phyloP scores from a whole-genome alignment of 2,888 invertebrate genomes.

The Clusia tigrina region DNA sequence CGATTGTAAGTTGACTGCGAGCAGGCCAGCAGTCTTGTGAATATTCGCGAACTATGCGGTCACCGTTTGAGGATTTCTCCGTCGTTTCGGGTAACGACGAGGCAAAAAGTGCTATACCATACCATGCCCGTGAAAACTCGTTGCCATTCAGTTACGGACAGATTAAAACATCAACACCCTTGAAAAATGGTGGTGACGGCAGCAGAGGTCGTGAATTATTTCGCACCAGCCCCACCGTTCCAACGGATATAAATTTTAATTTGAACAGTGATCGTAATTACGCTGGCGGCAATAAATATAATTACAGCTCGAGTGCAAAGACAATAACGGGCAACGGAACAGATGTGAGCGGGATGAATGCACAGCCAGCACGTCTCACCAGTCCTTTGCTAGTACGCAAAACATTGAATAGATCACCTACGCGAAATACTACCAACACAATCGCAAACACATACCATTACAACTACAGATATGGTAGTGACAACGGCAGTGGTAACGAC shows the following conservation, averaged over 20 bases:
- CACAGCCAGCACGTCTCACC: slow-evolving; percentile 78
- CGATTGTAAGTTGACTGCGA: slow-evolving; percentile 35
- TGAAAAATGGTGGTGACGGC: slow-evolving; percentile 18
- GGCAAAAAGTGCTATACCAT: slow-evolving; percentile 71
- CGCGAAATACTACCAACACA: slow-evolving; percentile 31
- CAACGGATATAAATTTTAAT: neutral
- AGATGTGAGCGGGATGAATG: slow-evolving; percentile 69
- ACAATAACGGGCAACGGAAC: slow-evolving; percentile 22
- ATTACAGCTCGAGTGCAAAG: slow-evolving; percentile 30
- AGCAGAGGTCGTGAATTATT: neutral
- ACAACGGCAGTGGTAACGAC: slow-evolving; percentile 18
- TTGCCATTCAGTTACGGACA: slow-evolving; percentile 89
- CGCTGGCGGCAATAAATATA: slow-evolving; percentile 8
- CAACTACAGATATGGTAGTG: slow-evolving; percentile 39
- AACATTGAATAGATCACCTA: slow-evolving; percentile 65
- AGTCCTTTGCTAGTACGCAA: slow-evolving; percentile 86
- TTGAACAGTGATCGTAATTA: neutral
- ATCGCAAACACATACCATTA: slow-evolving; percentile 53
- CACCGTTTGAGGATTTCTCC: slow-evolving; percentile 58
- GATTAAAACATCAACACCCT: slow-evolving; percentile 63
- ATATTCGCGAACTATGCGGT: slow-evolving; percentile 64
- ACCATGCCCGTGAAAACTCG: slow-evolving; percentile 89
- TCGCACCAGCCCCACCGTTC: neutral
- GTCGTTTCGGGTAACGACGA: slow-evolving; percentile 41
- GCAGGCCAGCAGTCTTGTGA: slow-evolving; percentile 59